phyloP scores from a whole-genome alignment of 2,797 vertebrate genomes.

The Euthynnus affinis region DNA sequence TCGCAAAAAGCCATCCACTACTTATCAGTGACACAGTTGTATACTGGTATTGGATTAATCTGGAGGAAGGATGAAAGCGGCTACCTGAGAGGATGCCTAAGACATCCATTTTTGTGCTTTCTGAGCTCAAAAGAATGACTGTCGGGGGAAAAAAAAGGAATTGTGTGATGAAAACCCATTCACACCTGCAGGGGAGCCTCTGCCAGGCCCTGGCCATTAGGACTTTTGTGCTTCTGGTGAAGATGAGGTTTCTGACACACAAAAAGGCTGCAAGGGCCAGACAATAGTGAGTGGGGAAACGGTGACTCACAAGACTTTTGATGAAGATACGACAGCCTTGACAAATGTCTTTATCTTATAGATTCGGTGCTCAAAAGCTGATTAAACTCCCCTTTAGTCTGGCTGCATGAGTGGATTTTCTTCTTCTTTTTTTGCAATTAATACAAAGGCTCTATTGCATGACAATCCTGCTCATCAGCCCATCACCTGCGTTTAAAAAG shows the following conservation, averaged over 20 bases:
- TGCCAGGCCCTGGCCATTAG: constrained; percentile 14
- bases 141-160: constrained; percentile 43
- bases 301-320: constrained; percentile 30
- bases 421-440: not conserved
- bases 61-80: constrained; percentile 39
- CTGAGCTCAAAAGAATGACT: constrained; percentile 38
- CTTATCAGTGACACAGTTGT: constrained; percentile 17
- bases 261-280: constrained; percentile 43
- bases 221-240: constrained; percentile 44
- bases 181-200: constrained; percentile 56
- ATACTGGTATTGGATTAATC: constrained; percentile 46
- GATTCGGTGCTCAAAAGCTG: constrained; percentile 10
- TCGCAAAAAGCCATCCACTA: not conserved
- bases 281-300: constrained; percentile 15
- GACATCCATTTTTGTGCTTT: constrained; percentile 50
- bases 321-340: constrained; percentile 27
- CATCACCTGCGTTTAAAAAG: constrained; percentile 25
- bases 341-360: constrained; percentile 20
- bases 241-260: constrained; percentile 57
- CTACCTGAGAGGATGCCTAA: constrained; percentile 35
- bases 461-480: constrained; percentile 21
- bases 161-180: constrained; percentile 61
- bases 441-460: not conserved
- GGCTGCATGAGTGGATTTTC: not conserved
- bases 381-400: constrained; percentile 15